phyloP scores from a whole-genome alignment of 1,140 invertebrate species.

The Drosophila serrata region DNA sequence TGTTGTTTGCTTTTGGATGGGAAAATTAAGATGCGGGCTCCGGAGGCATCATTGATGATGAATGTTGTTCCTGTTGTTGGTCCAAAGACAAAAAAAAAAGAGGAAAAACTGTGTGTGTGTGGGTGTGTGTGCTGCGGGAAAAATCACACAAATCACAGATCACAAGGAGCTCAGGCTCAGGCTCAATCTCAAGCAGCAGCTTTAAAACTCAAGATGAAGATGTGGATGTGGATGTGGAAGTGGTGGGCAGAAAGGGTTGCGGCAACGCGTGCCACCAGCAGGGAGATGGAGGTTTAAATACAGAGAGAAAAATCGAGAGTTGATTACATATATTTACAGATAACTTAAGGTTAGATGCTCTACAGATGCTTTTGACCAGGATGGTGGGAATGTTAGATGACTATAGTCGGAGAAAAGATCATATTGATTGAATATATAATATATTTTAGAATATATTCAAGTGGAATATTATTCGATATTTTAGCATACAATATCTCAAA shows the following conservation, averaged over 20 bases:
- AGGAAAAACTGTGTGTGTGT: conserved; percentile 17
- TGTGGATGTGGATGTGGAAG: conserved; percentile 1
- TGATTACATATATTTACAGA: neutral
- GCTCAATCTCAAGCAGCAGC: neutral
- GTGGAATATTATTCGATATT: no score
- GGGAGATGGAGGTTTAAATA: neutral
- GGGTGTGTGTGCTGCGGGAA: conserved; percentile 16
- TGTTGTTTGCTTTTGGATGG: conserved; percentile 65
- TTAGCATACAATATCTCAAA: no score
- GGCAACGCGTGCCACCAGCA: conserved; percentile 33
- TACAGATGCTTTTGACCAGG: no score
- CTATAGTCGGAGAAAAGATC: no score
- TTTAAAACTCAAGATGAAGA: conserved; percentile 17
- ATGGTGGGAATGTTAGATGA: no score
- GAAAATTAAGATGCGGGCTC: conserved; percentile 78
- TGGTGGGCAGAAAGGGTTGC: conserved; percentile 36
- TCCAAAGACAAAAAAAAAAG: conserved; percentile 30
- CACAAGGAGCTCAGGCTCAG: conserved; percentile 42
- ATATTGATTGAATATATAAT: no score
- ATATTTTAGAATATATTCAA: no score
- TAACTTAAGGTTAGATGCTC: no score
- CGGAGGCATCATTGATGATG: conserved; percentile 64
- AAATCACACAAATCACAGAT: conserved; percentile 73
- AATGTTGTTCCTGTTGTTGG: conserved; percentile 52
- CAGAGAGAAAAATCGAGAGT: conserved; percentile 5